These are phyloP conservation scores for Sinocyclocheilus grahami DNA, from an alignment of 2,113 vertebrate species.

Conservation along the genomic window DNA sequence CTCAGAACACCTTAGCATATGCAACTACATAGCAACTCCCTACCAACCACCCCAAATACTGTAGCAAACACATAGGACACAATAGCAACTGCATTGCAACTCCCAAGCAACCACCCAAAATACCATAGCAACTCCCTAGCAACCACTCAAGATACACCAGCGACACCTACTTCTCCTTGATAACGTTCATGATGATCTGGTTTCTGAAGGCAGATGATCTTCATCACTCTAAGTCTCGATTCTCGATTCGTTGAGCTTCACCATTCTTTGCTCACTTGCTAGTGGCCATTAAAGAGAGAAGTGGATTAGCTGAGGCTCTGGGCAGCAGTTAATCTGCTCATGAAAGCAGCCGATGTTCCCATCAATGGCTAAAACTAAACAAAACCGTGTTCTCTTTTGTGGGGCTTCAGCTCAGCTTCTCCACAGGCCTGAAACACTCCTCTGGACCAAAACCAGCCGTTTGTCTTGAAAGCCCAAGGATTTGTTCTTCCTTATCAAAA, in stretches of 20 bases:
- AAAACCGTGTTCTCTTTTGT: slow-evolving; percentile 82
- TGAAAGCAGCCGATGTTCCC: slow-evolving; percentile 80
- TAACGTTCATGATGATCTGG: not conserved
- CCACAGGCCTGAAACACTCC: slow-evolving; percentile 72
- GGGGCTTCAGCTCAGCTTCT: slow-evolving; percentile 59
- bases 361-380: slow-evolving; percentile 76
- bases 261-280: slow-evolving; percentile 77
- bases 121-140: slow-evolving; percentile 1
- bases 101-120: not conserved
- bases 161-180: slow-evolving; percentile 60
- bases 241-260: slow-evolving; percentile 67
- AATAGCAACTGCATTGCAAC: no score
- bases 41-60: no score
- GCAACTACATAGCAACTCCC: no score
- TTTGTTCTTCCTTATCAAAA: slow-evolving; percentile 54
- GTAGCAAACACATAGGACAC: no score
- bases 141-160: not conserved
- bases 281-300: slow-evolving; percentile 70
- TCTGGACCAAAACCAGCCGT: slow-evolving; percentile 65
- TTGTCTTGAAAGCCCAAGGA: slow-evolving; percentile 66
- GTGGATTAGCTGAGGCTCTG: slow-evolving; percentile 75
- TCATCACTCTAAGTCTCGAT: slow-evolving; percentile 51
- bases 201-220: not conserved
- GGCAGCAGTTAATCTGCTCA: slow-evolving; percentile 83
- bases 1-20: no score